Percentiles rank a stretch among this genome's conserved stretches.
These are phyloP conservation scores for Taeniopygia guttata DNA, from an alignment of 2,797 vertebrate genomes.

Conservation along the genomic window DNA sequence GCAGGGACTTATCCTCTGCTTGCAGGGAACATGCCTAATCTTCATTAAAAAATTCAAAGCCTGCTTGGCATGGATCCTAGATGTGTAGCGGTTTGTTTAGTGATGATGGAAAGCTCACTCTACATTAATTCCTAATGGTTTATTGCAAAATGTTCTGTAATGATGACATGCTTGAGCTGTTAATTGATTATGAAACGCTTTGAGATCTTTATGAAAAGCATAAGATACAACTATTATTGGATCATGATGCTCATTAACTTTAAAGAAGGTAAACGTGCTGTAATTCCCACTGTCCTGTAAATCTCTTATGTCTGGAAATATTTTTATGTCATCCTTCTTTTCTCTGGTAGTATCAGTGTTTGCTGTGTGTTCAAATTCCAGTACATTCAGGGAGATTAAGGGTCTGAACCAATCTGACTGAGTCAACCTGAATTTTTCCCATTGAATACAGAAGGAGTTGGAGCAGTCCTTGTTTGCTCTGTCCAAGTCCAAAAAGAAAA, in stretches of 20 bases:
- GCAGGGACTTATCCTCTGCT: neutral
- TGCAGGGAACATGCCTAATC: neutral
- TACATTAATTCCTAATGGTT: conserved; percentile 45
- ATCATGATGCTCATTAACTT: conserved; percentile 44
- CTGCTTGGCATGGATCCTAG: neutral
- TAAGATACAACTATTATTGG: conserved; percentile 57
- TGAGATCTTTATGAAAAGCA: conserved; percentile 63
- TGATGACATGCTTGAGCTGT: conserved; percentile 50
- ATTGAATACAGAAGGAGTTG: neutral
- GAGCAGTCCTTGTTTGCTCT: neutral
- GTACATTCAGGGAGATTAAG: neutral
- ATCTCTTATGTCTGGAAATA: conserved; percentile 6
- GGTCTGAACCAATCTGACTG: neutral
- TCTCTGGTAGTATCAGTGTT: neutral
- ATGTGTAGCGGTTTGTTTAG: neutral
- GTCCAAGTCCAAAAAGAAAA: neutral
- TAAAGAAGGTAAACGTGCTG: conserved; percentile 53
- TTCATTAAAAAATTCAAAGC: neutral
- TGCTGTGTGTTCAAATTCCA: neutral
- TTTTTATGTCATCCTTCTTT: neutral
- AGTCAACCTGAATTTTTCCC: neutral
- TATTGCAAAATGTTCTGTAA: conserved; percentile 55
- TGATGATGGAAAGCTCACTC: conserved; percentile 22
- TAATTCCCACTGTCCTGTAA: neutral
- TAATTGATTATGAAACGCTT: conserved; percentile 68